phyloP scores from a whole-genome alignment of 2,113 vertebrate species.

The Athene noctua region DNA sequence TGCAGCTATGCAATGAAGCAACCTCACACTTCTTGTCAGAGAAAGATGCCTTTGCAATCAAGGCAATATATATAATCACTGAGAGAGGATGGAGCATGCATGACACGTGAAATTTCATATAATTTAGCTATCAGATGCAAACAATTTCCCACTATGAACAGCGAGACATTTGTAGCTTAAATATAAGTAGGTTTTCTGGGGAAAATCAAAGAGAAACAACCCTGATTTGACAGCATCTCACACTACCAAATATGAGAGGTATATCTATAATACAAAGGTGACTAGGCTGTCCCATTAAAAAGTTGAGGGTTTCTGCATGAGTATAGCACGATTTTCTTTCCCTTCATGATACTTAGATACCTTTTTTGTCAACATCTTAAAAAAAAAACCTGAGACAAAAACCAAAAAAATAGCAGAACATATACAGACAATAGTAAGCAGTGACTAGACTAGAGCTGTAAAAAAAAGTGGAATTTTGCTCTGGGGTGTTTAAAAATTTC shows the following conservation, averaged over 20 bases:
- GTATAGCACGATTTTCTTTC: neutral
- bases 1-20: neutral
- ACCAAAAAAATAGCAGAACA: neutral
- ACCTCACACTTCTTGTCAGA: neutral
- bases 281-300: neutral
- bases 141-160: neutral
- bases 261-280: neutral
- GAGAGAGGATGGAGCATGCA: neutral
- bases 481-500: accelerated
- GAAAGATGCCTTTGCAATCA: neutral
- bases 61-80: neutral
- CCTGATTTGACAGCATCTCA: neutral
- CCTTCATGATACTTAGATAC: neutral
- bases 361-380: neutral
- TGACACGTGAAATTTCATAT: neutral
- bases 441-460: neutral
- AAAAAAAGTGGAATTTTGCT: neutral
- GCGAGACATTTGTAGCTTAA: neutral
- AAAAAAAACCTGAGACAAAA: too few species aligned
- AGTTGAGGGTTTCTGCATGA: accelerated
- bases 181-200: neutral
- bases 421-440: neutral
- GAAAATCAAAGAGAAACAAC: neutral
- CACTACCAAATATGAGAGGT: neutral
- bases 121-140: neutral